These are phyloP conservation scores for Motacilla alba DNA, from an alignment of 2,113 vertebrate species.

Conservation along the genomic window DNA sequence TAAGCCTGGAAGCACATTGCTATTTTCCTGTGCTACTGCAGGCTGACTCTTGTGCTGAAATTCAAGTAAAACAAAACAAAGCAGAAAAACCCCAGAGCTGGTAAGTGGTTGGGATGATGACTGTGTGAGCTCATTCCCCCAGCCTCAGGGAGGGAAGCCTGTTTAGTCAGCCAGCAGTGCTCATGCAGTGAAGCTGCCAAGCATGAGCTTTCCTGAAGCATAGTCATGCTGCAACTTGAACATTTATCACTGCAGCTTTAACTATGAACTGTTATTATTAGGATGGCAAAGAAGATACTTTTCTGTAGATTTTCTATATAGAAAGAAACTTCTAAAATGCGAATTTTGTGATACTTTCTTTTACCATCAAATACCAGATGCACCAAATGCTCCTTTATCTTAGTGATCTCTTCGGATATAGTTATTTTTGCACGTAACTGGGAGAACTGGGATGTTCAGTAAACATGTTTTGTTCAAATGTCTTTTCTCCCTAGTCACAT, in stretches of 20 bases:
- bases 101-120: not conserved
- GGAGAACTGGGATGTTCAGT: not conserved
- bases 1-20: not conserved
- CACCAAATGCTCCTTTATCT: not conserved
- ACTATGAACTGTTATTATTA: not conserved
- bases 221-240: conserved; percentile 32
- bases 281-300: not conserved
- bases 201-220: conserved; percentile 16
- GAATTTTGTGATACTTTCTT: not conserved
- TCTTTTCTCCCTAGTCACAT: not conserved
- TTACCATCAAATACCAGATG: not conserved
- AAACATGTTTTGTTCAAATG: not conserved
- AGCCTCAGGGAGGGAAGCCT: conserved; percentile 12
- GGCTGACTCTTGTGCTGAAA: conserved; percentile 1
- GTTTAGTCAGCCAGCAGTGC: conserved; percentile 23
- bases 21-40: not conserved
- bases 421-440: not conserved
- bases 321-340: not conserved
- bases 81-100: not conserved
- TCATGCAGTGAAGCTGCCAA: not conserved
- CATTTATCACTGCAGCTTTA: not conserved
- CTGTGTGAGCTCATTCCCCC: conserved; percentile 28
- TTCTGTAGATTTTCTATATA: not conserved
- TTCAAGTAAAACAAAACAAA: not conserved
- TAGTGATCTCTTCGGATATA: not conserved